phyloP scores from a whole-genome alignment of 2,888 invertebrate genomes.

The Escarpia spicata region DNA sequence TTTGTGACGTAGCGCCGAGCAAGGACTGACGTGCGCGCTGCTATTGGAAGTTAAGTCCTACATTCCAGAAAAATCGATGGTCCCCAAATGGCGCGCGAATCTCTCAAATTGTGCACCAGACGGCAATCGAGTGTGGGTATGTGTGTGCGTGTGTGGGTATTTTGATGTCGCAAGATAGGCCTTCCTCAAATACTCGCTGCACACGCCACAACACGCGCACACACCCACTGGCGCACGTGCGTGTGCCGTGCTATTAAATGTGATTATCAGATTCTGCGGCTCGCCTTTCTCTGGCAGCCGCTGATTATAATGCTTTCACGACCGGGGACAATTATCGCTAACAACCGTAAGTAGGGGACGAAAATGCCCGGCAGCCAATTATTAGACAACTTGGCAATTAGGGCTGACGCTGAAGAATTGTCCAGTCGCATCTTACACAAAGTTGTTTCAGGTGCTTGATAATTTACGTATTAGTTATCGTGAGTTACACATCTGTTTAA shows the following conservation, averaged over 20 bases:
- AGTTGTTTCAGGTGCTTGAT: not conserved
- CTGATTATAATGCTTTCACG: not conserved
- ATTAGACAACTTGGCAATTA: not conserved
- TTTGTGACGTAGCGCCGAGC: not conserved
- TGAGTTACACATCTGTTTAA: not conserved
- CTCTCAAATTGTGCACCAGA: not conserved
- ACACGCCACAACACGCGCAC: slow-evolving; percentile 3
- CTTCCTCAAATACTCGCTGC: not conserved
- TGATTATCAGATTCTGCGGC: not conserved
- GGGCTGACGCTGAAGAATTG: not conserved
- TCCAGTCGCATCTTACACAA: not conserved
- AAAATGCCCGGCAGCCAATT: not conserved
- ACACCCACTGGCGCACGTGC: not conserved
- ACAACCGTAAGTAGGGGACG: not conserved
- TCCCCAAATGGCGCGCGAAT: not conserved
- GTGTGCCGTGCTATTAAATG: not conserved
- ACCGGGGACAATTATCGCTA: not conserved
- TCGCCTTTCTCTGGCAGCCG: not conserved
- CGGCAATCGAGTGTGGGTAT: not conserved
- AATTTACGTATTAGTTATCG: not conserved
- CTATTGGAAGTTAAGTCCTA: not conserved
- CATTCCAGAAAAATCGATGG: too few species aligned
- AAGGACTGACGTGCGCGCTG: not conserved
- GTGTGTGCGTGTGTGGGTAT: not conserved
- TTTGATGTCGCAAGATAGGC: not conserved